Evolutionary conservation across 1,140 invertebrate genomes (phyloP), one percentile per base, ranked within the genome.

Genomic region (Drosophila malerkotliana): DNA sequence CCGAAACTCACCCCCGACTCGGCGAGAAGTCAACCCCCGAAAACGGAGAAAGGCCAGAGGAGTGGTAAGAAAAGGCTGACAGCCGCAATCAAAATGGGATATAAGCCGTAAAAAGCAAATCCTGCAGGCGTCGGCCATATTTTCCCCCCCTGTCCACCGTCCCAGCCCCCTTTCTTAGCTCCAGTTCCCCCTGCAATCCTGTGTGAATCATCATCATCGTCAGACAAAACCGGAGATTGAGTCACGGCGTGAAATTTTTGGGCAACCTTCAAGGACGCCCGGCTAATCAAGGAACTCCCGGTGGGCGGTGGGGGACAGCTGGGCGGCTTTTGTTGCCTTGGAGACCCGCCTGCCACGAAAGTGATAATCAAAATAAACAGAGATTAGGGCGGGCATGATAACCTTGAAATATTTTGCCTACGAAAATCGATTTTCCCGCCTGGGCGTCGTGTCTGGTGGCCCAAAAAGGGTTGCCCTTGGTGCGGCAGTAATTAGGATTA

Each of bases 351-450:
- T 28, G 44, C 59, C 45, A 66, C 83, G 79, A 87, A 88, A 72
- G 72, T 67, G 79, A 88, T 87, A 88, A 87, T 88, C 83, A 87
- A 87, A 87, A 87, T 88, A 87, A 87, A 88, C 79, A 82, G 49
- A 87, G 69, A 80, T 85, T 81, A 82, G 44, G 81, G 56, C 59
- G 41, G 59, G 54, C 21, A 45, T 41, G 52, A 47, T 74, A 87
- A 82, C 82, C 82, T 87, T 87, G 82, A 82, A 78, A 48, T 69
- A 41, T 69, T 57, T 48, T 48, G 64, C 62, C 82, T 87, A 76
- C 62, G 64, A 78, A 85, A 81, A 85, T 85, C 77, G 69, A 81
- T 87, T 71, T 57, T 39, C 39, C 26, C 53, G 37, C 8, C 8
- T 9, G 32, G 34, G 39, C n/a, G 39, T 15, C 39, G 39, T 2